Evolutionary conservation across 2,797 vertebrate species (phyloP).

Genomic region (Catharus ustulatus): DNA sequence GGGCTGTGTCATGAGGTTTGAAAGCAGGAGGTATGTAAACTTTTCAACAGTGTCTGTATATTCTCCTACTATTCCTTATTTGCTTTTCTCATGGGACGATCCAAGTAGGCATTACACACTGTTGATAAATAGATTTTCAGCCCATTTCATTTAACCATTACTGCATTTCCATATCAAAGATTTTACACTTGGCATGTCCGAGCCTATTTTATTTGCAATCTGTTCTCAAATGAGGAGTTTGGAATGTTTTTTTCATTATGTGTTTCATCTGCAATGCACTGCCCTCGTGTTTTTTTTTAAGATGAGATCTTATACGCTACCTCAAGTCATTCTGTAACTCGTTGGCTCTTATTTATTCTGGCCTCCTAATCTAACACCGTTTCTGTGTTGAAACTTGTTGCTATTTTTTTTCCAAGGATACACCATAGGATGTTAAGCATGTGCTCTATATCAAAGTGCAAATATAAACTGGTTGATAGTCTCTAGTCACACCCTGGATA

Average conservation of each 20-base stretch:
- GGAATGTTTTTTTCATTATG: slow-evolving; percentile 51
- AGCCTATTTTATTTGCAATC: slow-evolving; percentile 63
- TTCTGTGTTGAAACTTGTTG: slow-evolving; percentile 72
- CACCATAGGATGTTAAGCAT: slow-evolving; percentile 63
- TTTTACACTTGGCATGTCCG: slow-evolving; percentile 39
- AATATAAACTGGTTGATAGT: slow-evolving; percentile 67
- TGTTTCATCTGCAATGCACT: slow-evolving; percentile 46
- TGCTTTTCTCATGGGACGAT: slow-evolving; percentile 64
- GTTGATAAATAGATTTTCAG: slow-evolving; percentile 65
- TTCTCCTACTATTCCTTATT: slow-evolving; percentile 55
- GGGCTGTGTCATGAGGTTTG: not conserved
- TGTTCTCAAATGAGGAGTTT: slow-evolving; percentile 48
- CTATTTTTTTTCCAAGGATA: slow-evolving; percentile 67
- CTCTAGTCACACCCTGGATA: slow-evolving; percentile 65
- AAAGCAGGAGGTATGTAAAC: slow-evolving; percentile 37
- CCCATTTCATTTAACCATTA: slow-evolving; percentile 59
- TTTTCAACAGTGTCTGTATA: slow-evolving; percentile 1
- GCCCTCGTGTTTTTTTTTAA: slow-evolving; percentile 54
- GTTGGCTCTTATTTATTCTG: slow-evolving; percentile 64
- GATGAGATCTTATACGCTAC: slow-evolving; percentile 46
- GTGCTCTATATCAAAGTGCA: slow-evolving; percentile 67
- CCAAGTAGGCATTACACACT: slow-evolving; percentile 42
- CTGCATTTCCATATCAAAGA: slow-evolving; percentile 69
- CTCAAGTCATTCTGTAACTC: slow-evolving; percentile 48
- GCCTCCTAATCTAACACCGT: slow-evolving; percentile 54